Base-by-base conservation (phyloP, 2,113 vertebrate genomes). In the Lophura nycthemera region DNA sequence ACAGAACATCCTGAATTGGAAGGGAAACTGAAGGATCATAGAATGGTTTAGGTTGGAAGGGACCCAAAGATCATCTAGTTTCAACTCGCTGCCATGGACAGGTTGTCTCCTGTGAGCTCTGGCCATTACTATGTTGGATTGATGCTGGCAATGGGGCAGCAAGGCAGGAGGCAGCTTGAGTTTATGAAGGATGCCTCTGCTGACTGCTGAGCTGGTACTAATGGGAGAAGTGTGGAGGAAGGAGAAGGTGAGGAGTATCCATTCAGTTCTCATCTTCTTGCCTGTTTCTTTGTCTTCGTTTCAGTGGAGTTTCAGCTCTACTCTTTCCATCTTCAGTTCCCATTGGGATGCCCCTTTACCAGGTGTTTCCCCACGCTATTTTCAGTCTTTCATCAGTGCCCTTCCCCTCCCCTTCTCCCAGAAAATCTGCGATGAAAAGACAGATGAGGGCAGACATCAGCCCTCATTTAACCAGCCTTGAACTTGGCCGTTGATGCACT, bases 381-480 rank as follows among this genome's bases (percentile, higher is more conserved):
- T 27, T 65, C 24, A 11, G 85, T 7, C 52, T 52, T 71, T 9
- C 30, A 69, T 69, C 57, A 29, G 30, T 32, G 57, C 0, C 0
- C 40, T 43, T 15, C 19, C 30, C 14, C 19, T 43, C 63, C 40
- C 16, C 36, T 64, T 42, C 43, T 69, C 43, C 25, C 38, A 67
- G 61, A 76, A 40, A 38, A 77, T 61, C 21, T 18, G 29, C 14
- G 30, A 52, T 20, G 48, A 80, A 19, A 25, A 20, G 63, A 2
- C 2, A 0, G 5, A 38, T 38, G 38, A 38, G 7, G 24, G 77
- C 77, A 57, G 65, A 19, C 21, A 10, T 7, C 0, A 0, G 13
- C 15, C 54, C 21, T 24, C 40, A 30, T 2, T 4, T 8, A 30
- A 29, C 29, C 36, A 24, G 24, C 42, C 48, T 45, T 32, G 70